Evolutionary conservation across 2,113 vertebrate species (phyloP), one percentile per base, ranked within the genome.

Genomic region (Proterorhinus semilunaris): DNA sequence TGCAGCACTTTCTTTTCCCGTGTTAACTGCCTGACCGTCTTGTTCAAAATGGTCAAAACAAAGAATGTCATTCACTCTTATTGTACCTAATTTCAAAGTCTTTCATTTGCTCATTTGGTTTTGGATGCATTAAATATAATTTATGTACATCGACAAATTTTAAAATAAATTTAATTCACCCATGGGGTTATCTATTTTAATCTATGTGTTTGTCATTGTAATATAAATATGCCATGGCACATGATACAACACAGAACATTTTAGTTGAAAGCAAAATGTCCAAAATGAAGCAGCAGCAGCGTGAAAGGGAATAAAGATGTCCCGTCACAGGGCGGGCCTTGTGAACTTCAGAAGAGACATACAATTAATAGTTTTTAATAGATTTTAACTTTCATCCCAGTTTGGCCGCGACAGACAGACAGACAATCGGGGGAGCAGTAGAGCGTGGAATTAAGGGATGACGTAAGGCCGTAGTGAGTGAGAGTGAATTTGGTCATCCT

Each of bases 101-200:
- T 91, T 87, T 89, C 70, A 86, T 85, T 90, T 89, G 80, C 83
- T 86, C 73, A 83, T 91, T 90, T 88, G 79, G 83, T 89, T 89
- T 86, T 89, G 78, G 27, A 90, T 92, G 88, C 89, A 90, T 92
- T 83, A 77, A 86, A 80, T 92, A 90, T 91, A 90, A 91, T 92
- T 93, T 90, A 90, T 94, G 91, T 93, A 92, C 84, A 92, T 92
- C 92, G 92, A 92, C 83, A 92, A 91, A 91, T 91, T 90, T 82
- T 63, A 83, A 92, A 91, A 91, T 88, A 91, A 91, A 91, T 90
- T 88, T 92, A 89, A 91, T 92, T 92, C 89, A 86, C 88, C 91
- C 84, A 82, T 65, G 79, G 86, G 80, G 87, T 79, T 85, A 82
- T 85, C 82, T 83, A 87, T 85, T 81, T 90, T 81, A 83, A 77